phyloP scores from a whole-genome alignment of 2,888 invertebrate genomes.

The Ramazzottius varieornatus region DNA sequence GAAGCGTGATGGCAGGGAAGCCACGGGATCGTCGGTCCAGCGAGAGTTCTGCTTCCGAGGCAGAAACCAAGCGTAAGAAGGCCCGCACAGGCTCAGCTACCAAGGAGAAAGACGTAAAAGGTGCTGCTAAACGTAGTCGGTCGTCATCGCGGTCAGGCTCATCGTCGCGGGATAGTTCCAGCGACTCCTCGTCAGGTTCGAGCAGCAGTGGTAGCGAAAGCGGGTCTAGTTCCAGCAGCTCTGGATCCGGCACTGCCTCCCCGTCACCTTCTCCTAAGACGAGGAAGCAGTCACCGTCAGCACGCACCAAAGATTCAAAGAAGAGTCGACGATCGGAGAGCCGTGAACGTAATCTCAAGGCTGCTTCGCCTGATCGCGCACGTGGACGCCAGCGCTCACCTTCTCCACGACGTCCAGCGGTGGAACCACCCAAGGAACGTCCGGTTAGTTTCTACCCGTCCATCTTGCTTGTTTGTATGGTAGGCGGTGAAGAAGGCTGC shows the following conservation, averaged over 20 bases:
- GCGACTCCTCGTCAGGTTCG: conserved; percentile 13
- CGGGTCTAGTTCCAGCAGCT: conserved; percentile 34
- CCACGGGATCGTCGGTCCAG: neutral
- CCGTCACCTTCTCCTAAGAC: conserved; percentile 14
- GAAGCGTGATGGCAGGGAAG: neutral
- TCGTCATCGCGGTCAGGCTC: conserved; percentile 34
- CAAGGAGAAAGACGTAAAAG: no score
- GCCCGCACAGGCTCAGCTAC: neutral
- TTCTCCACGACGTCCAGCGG: neutral
- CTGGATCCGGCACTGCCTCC: conserved; percentile 25
- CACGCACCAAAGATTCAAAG: no score
- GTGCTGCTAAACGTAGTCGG: neutral
- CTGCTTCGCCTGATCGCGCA: no score
- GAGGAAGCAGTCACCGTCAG: no score
- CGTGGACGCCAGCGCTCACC: neutral
- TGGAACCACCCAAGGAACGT: neutral
- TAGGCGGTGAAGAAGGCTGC: no score
- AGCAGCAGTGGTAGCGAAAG: conserved; percentile 15
- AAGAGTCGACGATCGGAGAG: no score
- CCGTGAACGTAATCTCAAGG: no score
- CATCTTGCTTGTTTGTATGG: no score
- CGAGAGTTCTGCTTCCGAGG: neutral
- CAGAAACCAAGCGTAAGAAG: neutral
- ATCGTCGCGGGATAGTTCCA: conserved; percentile 30
- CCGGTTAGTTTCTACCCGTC: neutral